These are phyloP conservation scores for Sardinella longiceps DNA, from an alignment of 2,797 vertebrate species.

Conservation along the genomic window DNA sequence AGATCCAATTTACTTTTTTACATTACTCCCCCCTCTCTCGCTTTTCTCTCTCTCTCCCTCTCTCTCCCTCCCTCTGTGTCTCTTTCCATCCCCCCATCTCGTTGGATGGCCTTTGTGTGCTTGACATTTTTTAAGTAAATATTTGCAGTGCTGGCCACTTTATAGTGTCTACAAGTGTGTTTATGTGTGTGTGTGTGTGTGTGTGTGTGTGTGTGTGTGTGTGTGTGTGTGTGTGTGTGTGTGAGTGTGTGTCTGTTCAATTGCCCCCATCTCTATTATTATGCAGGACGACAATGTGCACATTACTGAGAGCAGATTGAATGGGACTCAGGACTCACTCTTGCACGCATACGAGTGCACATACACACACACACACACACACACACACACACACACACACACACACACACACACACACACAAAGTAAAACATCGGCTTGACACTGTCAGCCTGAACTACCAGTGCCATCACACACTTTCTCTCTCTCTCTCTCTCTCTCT, in stretches of 20 bases:
- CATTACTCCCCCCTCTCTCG: conserved; percentile 31
- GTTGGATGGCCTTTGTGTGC: conserved; percentile 33
- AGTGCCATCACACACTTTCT: too few species aligned
- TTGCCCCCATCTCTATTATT: neutral
- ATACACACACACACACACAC: neutral
- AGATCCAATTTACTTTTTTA: conserved; percentile 50
- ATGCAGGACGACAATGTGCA: conserved; percentile 1
- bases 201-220: too few species aligned
- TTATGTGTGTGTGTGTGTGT: neutral
- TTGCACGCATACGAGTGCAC: neutral
- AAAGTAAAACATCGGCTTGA: neutral
- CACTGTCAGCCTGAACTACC: neutral
- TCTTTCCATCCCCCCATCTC: neutral
- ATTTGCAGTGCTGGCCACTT: conserved; percentile 31
- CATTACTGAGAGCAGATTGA: conserved; percentile 10
- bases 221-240: neutral
- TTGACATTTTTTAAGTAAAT: conserved; percentile 44
- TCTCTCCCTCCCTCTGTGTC: neutral
- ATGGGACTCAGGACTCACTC: neutral
- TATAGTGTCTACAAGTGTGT: neutral
- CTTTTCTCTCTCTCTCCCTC: neutral
- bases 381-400: neutral
- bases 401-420: neutral
- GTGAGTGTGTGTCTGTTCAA: neutral
- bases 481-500: too few species aligned